Conservation (phyloP, 2,113 vertebrate genomes). For the Chloropsis hardwickii region DNA sequence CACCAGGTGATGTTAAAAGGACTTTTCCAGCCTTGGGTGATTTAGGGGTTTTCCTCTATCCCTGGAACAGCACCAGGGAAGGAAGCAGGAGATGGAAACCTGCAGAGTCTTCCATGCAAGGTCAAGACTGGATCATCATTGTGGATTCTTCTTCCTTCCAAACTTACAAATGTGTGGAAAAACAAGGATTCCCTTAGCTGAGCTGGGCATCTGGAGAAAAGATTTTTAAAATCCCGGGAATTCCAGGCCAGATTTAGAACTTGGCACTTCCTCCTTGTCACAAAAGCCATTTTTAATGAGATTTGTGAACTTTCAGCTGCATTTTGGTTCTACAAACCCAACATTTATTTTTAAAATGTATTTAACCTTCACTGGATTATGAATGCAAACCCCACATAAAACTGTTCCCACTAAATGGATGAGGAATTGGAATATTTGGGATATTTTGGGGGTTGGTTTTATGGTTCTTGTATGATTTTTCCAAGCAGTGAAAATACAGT, state of each 20-base stretch:
- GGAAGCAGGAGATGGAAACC: not conserved
- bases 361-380: not conserved
- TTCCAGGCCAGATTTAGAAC: not conserved
- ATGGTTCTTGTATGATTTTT: not conserved
- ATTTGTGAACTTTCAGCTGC: not conserved
- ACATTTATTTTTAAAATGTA: not conserved
- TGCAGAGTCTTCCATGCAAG: not conserved
- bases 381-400: not conserved
- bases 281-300: not conserved
- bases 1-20: not conserved
- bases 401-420: not conserved
- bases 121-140: not conserved
- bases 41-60: not conserved
- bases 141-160: not conserved
- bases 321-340: not conserved
- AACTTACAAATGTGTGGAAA: not conserved
- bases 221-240: not conserved
- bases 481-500: not conserved
- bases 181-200: not conserved
- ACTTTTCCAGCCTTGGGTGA: not conserved
- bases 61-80: not conserved
- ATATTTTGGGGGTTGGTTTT: not conserved
- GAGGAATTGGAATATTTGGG: not conserved
- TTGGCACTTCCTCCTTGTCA: not conserved
- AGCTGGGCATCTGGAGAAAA: not conserved